These are phyloP conservation scores for Alca torda DNA, from an alignment of 2,797 vertebrate species.

Conservation along the genomic window DNA sequence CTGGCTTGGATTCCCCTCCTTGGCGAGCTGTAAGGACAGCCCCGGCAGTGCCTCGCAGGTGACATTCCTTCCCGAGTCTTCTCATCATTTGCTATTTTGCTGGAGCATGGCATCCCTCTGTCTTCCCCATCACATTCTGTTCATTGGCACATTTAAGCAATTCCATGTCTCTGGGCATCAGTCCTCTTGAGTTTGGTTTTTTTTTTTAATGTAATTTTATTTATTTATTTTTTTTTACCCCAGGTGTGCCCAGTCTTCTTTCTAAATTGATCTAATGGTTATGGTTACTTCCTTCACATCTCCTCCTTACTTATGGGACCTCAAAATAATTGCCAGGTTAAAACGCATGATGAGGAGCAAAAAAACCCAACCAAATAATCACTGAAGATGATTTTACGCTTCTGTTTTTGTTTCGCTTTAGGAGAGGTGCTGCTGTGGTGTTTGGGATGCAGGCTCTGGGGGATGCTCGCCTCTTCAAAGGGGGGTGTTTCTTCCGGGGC, in stretches of 20 bases:
- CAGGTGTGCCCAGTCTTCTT: not conserved
- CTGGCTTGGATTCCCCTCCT: not conserved
- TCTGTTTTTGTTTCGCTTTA: not conserved
- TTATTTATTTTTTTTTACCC: not conserved
- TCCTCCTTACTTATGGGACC: not conserved
- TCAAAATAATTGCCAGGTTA: not conserved
- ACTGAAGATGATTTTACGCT: not conserved
- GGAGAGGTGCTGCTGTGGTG: not conserved
- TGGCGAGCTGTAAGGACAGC: not conserved
- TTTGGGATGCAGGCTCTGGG: not conserved
- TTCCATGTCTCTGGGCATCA: not conserved
- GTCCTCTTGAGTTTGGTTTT: not conserved
- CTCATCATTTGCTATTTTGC: not conserved
- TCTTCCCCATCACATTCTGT: not conserved
- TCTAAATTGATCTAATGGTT: not conserved
- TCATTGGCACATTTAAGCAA: not conserved
- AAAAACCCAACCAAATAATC: not conserved
- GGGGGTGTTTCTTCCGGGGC: not conserved
- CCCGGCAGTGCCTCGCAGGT: not conserved
- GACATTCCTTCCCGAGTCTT: not conserved
- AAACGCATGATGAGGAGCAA: fast-evolving
- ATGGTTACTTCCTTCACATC: not conserved
- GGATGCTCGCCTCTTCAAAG: not conserved
- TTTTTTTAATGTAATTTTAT: not conserved
- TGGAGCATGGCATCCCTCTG: not conserved